Conservation (phyloP, 2,797 vertebrate species). For the Rhynchotus rufescens region DNA sequence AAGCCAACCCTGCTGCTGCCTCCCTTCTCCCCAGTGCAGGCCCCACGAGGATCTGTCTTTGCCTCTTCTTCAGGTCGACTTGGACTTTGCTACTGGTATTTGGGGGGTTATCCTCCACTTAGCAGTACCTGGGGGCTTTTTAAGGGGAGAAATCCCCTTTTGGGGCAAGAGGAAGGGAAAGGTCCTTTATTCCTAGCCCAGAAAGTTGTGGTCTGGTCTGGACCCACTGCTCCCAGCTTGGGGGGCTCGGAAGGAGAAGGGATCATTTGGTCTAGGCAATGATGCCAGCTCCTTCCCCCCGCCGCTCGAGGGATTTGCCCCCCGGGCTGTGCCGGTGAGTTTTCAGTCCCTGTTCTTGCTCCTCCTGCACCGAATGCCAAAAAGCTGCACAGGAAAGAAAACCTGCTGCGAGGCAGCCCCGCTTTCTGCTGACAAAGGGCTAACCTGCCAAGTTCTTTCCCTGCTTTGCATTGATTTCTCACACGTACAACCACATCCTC, state of each 20-base stretch:
- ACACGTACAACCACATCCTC: background rate
- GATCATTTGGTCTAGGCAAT: background rate
- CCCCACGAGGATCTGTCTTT: accelerated
- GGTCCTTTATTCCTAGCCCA: background rate
- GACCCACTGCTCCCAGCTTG: background rate
- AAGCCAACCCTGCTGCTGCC: background rate
- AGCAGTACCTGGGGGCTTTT: background rate
- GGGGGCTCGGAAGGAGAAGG: background rate
- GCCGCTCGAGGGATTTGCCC: background rate
- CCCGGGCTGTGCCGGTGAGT: background rate
- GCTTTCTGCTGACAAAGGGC: conserved; percentile 51
- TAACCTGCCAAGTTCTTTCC: conserved; percentile 10
- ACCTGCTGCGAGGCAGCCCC: background rate
- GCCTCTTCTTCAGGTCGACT: background rate
- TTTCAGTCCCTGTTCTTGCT: background rate
- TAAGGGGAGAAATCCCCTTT: background rate
- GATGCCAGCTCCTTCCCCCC: background rate
- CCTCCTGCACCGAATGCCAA: background rate
- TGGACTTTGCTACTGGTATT: background rate
- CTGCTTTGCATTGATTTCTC: accelerated
- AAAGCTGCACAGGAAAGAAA: conserved; percentile 26
- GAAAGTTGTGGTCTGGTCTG: accelerated
- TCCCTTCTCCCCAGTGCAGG: background rate
- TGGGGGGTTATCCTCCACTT: background rate
- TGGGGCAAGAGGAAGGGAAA: background rate